Conservation (phyloP, 35 echinoderm and acorn worm genomes). For the Strongylocentrotus purpuratus region DNA sequence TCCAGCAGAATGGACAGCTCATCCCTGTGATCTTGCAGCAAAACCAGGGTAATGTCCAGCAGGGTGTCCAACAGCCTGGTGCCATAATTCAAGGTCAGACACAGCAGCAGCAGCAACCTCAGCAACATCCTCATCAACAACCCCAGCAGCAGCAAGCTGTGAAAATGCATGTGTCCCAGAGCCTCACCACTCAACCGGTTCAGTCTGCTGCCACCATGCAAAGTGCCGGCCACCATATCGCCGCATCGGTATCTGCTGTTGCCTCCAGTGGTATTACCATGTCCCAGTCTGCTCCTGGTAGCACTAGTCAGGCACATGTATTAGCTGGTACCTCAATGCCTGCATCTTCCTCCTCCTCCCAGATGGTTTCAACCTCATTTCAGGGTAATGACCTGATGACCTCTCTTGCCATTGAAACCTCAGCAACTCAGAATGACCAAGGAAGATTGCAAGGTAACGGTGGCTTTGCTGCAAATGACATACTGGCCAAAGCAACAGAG, state of each 20-base stretch:
- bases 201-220: conserved; percentile 31
- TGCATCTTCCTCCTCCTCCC: conserved; percentile 30
- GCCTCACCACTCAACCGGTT: conserved; percentile 32
- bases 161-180: conserved; percentile 18
- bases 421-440: conserved; percentile 37
- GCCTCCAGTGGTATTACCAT: neutral
- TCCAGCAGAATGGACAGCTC: conserved; percentile 94
- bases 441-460: conserved; percentile 24
- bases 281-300: neutral
- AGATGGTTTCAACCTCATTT: neutral
- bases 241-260: neutral
- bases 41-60: conserved; percentile 34
- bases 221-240: neutral
- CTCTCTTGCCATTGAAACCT: conserved; percentile 53
- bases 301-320: neutral
- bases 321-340: neutral
- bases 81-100: conserved; percentile 56
- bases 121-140: conserved; percentile 23
- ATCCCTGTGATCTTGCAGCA: conserved; percentile 87
- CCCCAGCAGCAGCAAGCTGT: conserved; percentile 44
- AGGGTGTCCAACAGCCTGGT: conserved; percentile 46
- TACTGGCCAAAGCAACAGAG: conserved; percentile 78
- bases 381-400: conserved; percentile 35
- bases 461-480: conserved; percentile 59
- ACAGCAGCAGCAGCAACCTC: conserved; percentile 57